phyloP scores from a whole-genome alignment of 2,888 invertebrate species.

The Ophioninae sp. region DNA sequence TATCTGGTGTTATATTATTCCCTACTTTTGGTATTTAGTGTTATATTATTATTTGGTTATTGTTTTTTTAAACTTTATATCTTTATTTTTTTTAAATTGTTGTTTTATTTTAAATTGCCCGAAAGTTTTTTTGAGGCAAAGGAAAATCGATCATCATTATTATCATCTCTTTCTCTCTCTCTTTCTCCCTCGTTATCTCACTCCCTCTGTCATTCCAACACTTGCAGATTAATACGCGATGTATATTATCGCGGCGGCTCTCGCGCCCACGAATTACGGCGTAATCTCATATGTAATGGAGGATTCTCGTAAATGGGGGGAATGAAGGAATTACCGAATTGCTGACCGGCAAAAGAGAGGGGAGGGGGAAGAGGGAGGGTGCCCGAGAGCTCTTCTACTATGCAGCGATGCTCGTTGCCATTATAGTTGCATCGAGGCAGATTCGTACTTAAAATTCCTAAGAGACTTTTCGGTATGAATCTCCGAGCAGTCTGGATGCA shows the following conservation, averaged over 20 bases:
- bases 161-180: conserved; percentile 57
- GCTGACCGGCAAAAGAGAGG: background rate
- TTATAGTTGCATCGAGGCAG: conserved; percentile 30
- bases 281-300: conserved; percentile 55
- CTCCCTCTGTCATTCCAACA: conserved; percentile 42
- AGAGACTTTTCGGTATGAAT: conserved; percentile 9
- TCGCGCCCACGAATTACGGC: conserved; percentile 48
- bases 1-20: too few relatives aligned
- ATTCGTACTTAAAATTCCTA: conserved; percentile 34
- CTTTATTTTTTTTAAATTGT: too few relatives aligned
- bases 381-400: background rate
- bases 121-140: too few relatives aligned
- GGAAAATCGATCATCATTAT: too few relatives aligned
- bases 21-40: too few relatives aligned
- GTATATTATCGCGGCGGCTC: conserved; percentile 40
- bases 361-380: background rate
- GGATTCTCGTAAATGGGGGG: conserved; percentile 52
- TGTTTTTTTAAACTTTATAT: too few relatives aligned
- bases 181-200: conserved; percentile 41
- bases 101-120: too few relatives aligned
- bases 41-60: too few relatives aligned
- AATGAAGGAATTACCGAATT: conserved; percentile 60
- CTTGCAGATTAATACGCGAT: conserved; percentile 33
- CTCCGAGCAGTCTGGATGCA: background rate
- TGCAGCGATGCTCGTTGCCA: conserved; percentile 11